Base-by-base conservation (phyloP, 1,140 invertebrate genomes). In the Chrysomallon squamiferum region DNA sequence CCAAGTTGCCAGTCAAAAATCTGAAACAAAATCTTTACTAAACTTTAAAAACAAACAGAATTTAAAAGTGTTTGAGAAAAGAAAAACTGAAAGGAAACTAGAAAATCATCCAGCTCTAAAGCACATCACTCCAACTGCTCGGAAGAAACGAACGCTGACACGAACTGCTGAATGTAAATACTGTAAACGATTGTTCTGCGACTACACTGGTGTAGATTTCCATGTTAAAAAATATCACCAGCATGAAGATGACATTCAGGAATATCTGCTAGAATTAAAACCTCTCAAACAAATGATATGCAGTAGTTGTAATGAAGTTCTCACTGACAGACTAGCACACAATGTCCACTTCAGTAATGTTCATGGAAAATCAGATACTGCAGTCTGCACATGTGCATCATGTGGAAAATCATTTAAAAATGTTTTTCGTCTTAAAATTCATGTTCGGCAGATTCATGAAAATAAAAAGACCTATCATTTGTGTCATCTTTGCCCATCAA, bases 401-500 rank as follows among this genome's bases (percentile, higher is more conserved):
- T 73, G 76, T 69, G 56, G 61, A 6, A 74, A 74, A 65, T 50
- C 35, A 1, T 77, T 69, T 38, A 70, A 72, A 61, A 75, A 74
- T 58, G 13, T 74, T 13, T 30, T 63, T 11, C 68, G 62, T 45
- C 54, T 80, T 11, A 66, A 68, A 59, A 69, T 66, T 41, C 78
- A 80, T 63, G 59, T 73, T n/a, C 52, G 65, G 38, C 43, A 59
- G 47, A 68, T 78, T 29, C 78, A 80, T 59, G 45, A 58, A 25
- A 32, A 52, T 35, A 67, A 59, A 27, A 58, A 76, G 32, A 38
- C 38, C 38, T 38, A 38, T 15, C 57, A 69, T 59, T 59, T 72
- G 1, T 79, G 75, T 57, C 69, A 72, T 59, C 62, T 73, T 1
- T 79, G 77, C 61, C 63, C 69, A 27, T 69, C 74, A 29, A 69